Conservation (phyloP, 1,140 invertebrate species). For the Nasonia longicornis region DNA sequence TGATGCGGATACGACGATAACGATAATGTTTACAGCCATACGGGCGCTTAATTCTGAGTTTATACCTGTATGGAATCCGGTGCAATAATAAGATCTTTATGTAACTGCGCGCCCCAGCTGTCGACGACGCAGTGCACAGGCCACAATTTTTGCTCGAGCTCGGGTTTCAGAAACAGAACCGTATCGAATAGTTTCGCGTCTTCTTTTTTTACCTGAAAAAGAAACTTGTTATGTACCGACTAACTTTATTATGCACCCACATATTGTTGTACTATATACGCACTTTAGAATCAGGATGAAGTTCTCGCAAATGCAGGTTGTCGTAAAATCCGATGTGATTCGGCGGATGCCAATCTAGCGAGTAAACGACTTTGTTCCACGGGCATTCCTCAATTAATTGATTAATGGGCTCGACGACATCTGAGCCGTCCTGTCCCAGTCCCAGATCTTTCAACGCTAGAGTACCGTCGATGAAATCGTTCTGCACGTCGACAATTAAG, state of each 20-base stretch:
- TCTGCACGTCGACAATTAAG: constrained; percentile 85
- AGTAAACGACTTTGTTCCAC: constrained; percentile 82
- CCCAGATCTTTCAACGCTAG: constrained; percentile 77
- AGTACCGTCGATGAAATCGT: constrained; percentile 85
- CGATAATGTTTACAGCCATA: too few species aligned
- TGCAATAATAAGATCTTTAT: constrained; percentile 76
- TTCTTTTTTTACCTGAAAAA: constrained; percentile 61
- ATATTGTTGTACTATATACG: background rate
- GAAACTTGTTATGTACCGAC: background rate
- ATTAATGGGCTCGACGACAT: constrained; percentile 80
- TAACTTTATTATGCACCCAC: too few species aligned
- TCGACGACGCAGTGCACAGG: constrained; percentile 84
- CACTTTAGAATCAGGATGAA: constrained; percentile 67
- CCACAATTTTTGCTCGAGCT: constrained; percentile 78
- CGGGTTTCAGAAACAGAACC: constrained; percentile 77
- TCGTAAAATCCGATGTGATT: constrained; percentile 87
- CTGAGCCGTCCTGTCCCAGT: constrained; percentile 75
- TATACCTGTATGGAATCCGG: constrained; percentile 56
- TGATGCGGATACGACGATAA: too few species aligned
- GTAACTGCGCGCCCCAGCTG: constrained; percentile 80
- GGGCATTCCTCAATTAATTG: constrained; percentile 72
- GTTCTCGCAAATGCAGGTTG: constrained; percentile 71
- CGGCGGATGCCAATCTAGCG: constrained; percentile 84
- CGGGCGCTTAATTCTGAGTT: constrained; percentile 22
- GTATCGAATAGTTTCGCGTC: constrained; percentile 77